phyloP scores from a whole-genome alignment of 2,113 vertebrate genomes.

The Myiozetetes cayanensis region DNA sequence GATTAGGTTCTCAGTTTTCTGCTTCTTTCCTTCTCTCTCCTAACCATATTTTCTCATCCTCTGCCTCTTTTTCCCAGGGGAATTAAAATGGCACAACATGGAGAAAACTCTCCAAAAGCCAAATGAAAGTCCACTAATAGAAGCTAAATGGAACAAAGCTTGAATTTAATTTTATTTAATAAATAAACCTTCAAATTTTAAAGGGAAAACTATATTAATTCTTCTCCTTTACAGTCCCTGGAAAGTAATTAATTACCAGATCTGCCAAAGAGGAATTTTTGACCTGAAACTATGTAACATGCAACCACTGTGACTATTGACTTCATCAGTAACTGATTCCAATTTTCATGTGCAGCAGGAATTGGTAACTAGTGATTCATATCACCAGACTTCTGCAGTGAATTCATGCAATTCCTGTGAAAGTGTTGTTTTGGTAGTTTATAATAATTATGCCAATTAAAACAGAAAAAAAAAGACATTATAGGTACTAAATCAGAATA shows the following conservation, averaged over 20 bases:
- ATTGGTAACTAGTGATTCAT: not conserved
- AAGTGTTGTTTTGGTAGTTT: not conserved
- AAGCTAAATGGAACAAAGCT: not conserved
- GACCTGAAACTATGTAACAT: not conserved
- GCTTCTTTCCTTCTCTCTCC: not conserved
- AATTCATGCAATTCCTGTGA: not conserved
- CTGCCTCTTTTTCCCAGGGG: not conserved
- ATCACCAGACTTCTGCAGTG: not conserved
- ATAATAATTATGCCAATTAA: not conserved
- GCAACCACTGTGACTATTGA: not conserved
- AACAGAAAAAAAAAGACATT: not conserved
- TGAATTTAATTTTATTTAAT: not conserved
- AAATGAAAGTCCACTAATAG: not conserved
- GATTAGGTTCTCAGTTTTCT: not conserved
- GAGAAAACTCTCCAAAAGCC: constrained; percentile 11
- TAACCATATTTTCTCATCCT: not conserved
- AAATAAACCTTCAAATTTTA: not conserved
- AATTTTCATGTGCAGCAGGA: not conserved
- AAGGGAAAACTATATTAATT: not conserved
- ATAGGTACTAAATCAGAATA: not conserved
- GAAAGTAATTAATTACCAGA: not conserved
- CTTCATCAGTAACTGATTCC: not conserved
- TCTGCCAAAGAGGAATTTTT: not conserved
- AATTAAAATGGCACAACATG: not conserved
- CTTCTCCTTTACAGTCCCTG: not conserved